Conservation (phyloP, 2,113 vertebrate genomes). For the Amazona guildingii region DNA sequence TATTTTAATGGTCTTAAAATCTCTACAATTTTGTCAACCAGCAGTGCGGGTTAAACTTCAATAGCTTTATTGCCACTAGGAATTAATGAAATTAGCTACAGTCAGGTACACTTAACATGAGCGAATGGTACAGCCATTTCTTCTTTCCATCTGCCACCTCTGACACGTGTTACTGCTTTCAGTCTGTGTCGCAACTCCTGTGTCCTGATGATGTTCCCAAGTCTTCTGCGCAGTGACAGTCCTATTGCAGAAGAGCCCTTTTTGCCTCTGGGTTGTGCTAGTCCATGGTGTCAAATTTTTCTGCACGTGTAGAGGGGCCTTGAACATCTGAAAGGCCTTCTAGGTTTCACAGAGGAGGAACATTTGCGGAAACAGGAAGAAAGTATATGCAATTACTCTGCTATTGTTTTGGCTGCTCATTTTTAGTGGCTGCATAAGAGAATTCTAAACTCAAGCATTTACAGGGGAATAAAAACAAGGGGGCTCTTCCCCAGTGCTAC, state of each 20-base stretch:
- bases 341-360: background rate
- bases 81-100: background rate
- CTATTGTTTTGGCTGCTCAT: background rate
- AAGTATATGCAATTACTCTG: background rate
- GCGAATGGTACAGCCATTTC: background rate
- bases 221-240: background rate
- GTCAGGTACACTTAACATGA: background rate
- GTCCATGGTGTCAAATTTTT: background rate
- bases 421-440: background rate
- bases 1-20: background rate
- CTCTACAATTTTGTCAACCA: background rate
- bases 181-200: background rate
- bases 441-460: background rate
- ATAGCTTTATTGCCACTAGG: background rate
- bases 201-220: background rate
- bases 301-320: background rate
- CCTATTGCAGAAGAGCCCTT: background rate
- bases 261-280: background rate
- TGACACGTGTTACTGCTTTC: background rate
- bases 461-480: background rate
- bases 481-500: background rate
- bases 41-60: background rate
- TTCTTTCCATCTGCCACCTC: background rate
- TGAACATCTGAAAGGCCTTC: background rate
- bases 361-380: background rate